phyloP scores from a whole-genome alignment of 2,888 invertebrate genomes.

The Octonoba sinensis region DNA sequence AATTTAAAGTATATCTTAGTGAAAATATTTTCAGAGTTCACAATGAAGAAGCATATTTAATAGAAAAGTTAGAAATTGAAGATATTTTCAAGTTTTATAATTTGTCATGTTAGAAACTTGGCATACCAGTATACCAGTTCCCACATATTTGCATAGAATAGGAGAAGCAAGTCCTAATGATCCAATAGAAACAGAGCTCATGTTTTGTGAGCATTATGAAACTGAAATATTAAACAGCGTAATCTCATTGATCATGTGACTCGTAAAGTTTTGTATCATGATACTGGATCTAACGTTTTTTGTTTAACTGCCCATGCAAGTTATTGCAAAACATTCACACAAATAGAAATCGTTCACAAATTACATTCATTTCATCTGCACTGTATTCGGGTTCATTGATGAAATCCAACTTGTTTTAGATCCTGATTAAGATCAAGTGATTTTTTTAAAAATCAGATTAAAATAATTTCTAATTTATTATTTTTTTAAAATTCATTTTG shows the following conservation, averaged over 20 bases:
- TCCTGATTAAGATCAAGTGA: too few relatives aligned
- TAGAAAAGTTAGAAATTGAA: background rate
- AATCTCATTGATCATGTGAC: background rate
- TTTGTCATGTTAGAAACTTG: background rate
- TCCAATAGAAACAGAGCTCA: background rate
- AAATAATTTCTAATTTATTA: too few relatives aligned
- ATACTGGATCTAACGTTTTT: conserved; percentile 1
- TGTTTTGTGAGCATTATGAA: conserved; percentile 3
- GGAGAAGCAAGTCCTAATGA: conserved; percentile 4
- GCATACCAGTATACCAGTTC: too few relatives aligned
- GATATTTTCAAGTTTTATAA: conserved; percentile 6
- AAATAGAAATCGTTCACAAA: conserved; percentile 11
- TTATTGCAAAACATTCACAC: conserved; percentile 7
- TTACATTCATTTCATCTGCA: background rate
- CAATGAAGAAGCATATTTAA: background rate
- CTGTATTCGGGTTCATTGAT: too few relatives aligned
- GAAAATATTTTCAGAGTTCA: background rate
- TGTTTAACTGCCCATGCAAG: conserved; percentile 2
- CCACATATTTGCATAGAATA: background rate
- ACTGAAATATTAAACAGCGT: conserved; percentile 1
- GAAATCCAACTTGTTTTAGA: too few relatives aligned
- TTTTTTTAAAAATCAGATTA: too few relatives aligned
- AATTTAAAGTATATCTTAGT: background rate
- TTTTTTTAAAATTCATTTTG: too few relatives aligned
- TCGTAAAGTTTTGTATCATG: conserved; percentile 4